phyloP scores from a whole-genome alignment of 2,888 invertebrate genomes.

The Amorpha juglandis region DNA sequence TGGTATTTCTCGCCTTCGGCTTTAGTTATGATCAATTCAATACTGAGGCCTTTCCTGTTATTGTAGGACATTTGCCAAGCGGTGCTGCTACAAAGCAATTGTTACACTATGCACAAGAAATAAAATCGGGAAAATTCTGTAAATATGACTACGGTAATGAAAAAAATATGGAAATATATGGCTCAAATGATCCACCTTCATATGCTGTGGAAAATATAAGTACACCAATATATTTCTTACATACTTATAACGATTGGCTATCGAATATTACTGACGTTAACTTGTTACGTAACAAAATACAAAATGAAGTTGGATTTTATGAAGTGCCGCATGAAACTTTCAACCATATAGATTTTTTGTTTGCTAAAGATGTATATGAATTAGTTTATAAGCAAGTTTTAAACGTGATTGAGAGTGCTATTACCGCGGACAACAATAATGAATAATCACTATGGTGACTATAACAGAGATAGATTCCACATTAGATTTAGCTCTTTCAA shows the following conservation, averaged over 20 bases:
- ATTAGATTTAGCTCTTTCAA: too few relatives aligned
- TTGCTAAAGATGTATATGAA: conserved; percentile 39
- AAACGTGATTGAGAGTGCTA: background rate
- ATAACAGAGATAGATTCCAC: too few relatives aligned
- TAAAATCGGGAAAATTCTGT: conserved; percentile 39
- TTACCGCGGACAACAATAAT: too few relatives aligned
- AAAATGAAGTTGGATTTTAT: conserved; percentile 42
- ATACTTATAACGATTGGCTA: conserved; percentile 44
- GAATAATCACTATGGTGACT: too few relatives aligned
- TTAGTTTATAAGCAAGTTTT: conserved; percentile 39
- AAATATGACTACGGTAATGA: conserved; percentile 41
- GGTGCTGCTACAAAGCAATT: conserved; percentile 73
- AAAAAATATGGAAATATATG: conserved; percentile 35
- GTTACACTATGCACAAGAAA: conserved; percentile 45
- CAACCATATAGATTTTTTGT: conserved; percentile 49
- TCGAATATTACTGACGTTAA: conserved; percentile 32
- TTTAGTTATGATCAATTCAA: conserved; percentile 36
- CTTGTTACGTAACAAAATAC: conserved; percentile 33
- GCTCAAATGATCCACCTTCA: conserved; percentile 37
- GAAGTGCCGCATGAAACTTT: conserved; percentile 40
- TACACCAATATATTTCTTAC: conserved; percentile 42
- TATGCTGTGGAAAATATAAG: conserved; percentile 42
- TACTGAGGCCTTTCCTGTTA: conserved; percentile 36
- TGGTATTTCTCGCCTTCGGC: conserved; percentile 34
- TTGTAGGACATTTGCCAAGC: conserved; percentile 47